Evolutionary conservation across 2,888 invertebrate species (phyloP).

Genomic region (Chymomyza fuscimana): DNA sequence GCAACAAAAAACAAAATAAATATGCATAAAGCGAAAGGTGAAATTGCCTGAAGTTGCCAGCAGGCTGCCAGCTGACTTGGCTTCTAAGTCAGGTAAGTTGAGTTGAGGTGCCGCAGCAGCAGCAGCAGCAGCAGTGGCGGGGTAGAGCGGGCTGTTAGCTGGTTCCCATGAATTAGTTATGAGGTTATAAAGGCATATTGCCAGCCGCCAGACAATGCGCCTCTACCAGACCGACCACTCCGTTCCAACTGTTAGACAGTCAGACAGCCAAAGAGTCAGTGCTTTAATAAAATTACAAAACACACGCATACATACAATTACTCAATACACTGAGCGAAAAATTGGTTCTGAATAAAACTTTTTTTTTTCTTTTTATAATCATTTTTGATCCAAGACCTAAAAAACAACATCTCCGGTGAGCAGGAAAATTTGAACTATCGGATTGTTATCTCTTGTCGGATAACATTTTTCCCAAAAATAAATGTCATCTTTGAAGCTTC

Average conservation of each 20-base stretch:
- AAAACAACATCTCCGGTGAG: too few relatives aligned
- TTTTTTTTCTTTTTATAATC: too few relatives aligned
- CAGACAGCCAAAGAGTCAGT: not conserved
- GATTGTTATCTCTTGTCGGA: too few relatives aligned
- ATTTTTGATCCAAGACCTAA: too few relatives aligned
- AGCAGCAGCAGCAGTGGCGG: too few relatives aligned
- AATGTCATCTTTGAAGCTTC: too few relatives aligned
- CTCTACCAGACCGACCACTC: not conserved
- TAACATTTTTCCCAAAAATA: too few relatives aligned
- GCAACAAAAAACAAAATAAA: slow-evolving; percentile 31
- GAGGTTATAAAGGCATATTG: slow-evolving; percentile 45
- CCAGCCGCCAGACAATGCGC: slow-evolving; percentile 15
- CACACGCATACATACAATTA: not conserved
- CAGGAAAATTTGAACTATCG: too few relatives aligned
- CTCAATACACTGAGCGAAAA: not conserved
- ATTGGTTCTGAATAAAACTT: not conserved
- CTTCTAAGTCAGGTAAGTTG: not conserved
- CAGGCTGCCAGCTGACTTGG: not conserved
- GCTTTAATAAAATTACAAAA: not conserved
- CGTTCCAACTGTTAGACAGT: not conserved
- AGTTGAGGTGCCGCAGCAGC: not conserved
- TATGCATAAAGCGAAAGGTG: slow-evolving; percentile 59
- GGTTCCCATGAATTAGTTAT: slow-evolving; percentile 57
- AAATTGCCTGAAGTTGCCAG: not conserved
- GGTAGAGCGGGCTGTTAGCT: too few relatives aligned